A percentile compares a stretch with the other conserved stretches of the same genome.
Evolutionary conservation across 2,113 vertebrate genomes (phyloP).

Genomic region (Orientallactaga bullata): DNA sequence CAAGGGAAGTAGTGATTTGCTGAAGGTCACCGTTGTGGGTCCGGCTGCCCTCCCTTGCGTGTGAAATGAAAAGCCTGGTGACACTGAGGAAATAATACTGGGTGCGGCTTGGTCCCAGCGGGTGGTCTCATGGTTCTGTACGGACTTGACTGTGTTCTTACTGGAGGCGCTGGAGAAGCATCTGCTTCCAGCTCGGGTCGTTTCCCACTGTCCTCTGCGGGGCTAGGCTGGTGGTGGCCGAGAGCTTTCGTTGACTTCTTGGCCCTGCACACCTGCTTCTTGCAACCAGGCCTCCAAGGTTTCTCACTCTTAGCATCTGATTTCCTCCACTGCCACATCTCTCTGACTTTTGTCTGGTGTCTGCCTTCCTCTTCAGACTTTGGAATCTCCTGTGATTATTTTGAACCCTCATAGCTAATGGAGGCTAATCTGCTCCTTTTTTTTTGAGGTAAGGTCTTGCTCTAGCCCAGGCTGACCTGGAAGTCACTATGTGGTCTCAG

Average conservation of each 20-base stretch:
- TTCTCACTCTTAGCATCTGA: background rate
- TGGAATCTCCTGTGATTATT: background rate
- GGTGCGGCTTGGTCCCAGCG: background rate
- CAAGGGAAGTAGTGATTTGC: background rate
- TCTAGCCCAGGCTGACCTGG: no score
- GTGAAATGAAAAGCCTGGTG: conserved; percentile 8
- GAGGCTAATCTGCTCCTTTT: background rate
- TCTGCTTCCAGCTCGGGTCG: no score
- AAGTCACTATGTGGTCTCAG: no score
- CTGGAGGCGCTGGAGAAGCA: background rate
- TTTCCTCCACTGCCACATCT: background rate
- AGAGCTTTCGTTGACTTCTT: background rate
- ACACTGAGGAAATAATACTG: background rate
- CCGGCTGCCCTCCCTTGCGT: background rate
- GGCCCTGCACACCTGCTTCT: no score
- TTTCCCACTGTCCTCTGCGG: background rate
- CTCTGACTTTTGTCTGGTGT: background rate
- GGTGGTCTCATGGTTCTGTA: background rate
- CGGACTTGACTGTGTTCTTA: background rate
- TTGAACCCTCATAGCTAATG: background rate
- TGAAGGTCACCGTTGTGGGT: background rate
- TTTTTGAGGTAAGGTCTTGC: no score
- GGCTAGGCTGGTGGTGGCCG: background rate
- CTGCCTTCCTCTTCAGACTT: background rate
- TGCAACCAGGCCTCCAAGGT: background rate